Evolutionary conservation across 37 sponge, comb jelly and placozoan genomes (phyloP).

Genomic region (Chondrosia reniformis): DNA sequence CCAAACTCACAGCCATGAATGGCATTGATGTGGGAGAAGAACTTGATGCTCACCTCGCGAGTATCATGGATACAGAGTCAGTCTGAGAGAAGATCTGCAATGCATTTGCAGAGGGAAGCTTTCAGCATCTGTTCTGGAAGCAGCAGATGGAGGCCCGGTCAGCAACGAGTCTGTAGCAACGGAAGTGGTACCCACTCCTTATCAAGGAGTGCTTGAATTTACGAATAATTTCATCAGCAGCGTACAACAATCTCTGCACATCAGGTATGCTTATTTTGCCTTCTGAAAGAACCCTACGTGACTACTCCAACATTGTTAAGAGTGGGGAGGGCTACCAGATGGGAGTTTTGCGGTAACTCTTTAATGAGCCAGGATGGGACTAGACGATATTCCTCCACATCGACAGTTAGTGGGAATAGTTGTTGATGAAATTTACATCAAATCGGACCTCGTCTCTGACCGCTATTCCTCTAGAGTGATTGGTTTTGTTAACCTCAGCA

Average conservation of each 20-base stretch:
- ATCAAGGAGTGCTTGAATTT: conserved; percentile 25
- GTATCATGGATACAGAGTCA: neutral
- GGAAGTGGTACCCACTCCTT: conserved; percentile 24
- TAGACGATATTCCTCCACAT: neutral
- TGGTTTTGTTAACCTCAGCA: conserved; percentile 9
- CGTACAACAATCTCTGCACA: neutral
- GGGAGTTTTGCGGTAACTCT: conserved; percentile 1
- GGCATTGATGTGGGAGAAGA: neutral
- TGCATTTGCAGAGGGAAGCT: conserved; percentile 9
- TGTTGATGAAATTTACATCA: conserved; percentile 34
- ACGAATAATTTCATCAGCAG: neutral
- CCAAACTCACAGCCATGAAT: neutral
- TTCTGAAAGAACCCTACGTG: conserved; percentile 11
- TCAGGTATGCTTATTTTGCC: conserved; percentile 9
- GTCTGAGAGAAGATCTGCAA: neutral
- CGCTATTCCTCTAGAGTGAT: conserved; percentile 5
- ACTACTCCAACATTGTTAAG: neutral
- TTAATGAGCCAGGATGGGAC: conserved; percentile 1
- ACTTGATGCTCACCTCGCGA: neutral
- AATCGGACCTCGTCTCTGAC: conserved; percentile 35
- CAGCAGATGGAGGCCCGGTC: conserved; percentile 4
- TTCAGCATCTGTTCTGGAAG: conserved; percentile 7
- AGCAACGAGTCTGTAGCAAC: neutral
- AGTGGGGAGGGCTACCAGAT: neutral
- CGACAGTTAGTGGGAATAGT: neutral